Base-by-base conservation (phyloP, 2,797 vertebrate species). In the Coregonus sp. region DNA sequence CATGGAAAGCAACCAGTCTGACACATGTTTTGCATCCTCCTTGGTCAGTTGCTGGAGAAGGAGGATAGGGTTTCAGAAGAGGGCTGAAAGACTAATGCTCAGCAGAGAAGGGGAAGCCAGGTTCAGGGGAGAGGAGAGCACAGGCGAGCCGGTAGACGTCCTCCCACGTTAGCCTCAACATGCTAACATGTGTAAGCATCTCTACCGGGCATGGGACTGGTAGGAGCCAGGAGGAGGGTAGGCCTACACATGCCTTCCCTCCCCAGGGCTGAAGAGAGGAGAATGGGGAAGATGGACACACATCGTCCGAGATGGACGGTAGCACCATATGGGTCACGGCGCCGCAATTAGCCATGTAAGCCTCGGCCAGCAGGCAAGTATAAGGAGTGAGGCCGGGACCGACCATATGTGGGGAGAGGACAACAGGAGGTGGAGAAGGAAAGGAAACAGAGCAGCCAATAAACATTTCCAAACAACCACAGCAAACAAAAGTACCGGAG, bases 401-500 rank as follows among this genome's bases (percentile, higher is more conserved):
- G 85, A 81, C 78, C 90, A 91, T 75, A 87, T 88, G 40, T 88
- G 35, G 78, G 31, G 65, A 29, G 88, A 47, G 83, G 85, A 91
- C 90, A 85, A 87, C 83, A 82, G 88, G 83, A 91, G 89, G 87
- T 86, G 82, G 74, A 80, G 89, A 16, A 20, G 59, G n/a, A n/a
- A 79, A 83, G 88, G 84, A 92, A 93, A 89, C 87, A 83, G 77
- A 50, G 77, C 81, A 86, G 89, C 91, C 88, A 90, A 90, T 89
- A 93, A 92, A 91, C 59, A 89, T 83, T 88, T 88, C 83, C 77
- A 85, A 90, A 87, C 86, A 90, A 88, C 83, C 80, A 84, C 85
- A 88, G 83, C 74, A 59, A 86, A 87, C 78, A 88, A 84, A 69
- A 65, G 84, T 37, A 18, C 80, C 18, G 76, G 18, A 1, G 5